A percentile compares a stretch with the other conserved stretches of the same genome.
phyloP scores from a whole-genome alignment of 2,113 vertebrate genomes.

The Dipodomys ordii region DNA sequence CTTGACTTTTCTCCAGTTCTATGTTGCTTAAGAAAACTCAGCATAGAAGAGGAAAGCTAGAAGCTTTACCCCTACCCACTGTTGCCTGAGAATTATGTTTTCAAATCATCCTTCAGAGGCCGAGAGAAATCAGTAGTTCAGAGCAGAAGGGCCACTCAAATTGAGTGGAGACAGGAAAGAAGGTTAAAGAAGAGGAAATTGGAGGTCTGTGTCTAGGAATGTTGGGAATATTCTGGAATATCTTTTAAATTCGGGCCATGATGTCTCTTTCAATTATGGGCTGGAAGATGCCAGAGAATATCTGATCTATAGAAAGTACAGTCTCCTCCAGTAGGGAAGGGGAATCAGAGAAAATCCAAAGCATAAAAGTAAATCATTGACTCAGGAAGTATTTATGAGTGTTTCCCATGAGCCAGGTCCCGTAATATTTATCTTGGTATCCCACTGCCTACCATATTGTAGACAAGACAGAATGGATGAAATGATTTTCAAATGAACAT shows the following conservation, averaged over 20 bases:
- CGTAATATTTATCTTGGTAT: not conserved
- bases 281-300: not conserved
- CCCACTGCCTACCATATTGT: not conserved
- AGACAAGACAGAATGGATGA: not conserved
- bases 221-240: not conserved
- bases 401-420: not conserved
- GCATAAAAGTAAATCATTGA: not conserved
- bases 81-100: not conserved
- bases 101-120: not conserved
- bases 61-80: not conserved
- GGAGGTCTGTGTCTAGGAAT: not conserved
- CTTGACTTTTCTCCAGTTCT: not conserved
- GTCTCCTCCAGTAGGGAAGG: not conserved
- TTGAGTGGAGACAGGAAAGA: not conserved
- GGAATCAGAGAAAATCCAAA: not conserved
- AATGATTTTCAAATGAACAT: not conserved
- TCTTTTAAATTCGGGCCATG: not conserved
- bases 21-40: not conserved
- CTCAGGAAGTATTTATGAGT: not conserved
- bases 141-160: not conserved
- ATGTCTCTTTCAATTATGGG: not conserved
- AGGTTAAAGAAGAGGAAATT: slow-evolving; percentile 8
- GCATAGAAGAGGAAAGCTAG: not conserved
- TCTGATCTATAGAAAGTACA: not conserved
- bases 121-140: not conserved